Conservation (phyloP, 2,888 invertebrate genomes). For the Julus scanicus region DNA sequence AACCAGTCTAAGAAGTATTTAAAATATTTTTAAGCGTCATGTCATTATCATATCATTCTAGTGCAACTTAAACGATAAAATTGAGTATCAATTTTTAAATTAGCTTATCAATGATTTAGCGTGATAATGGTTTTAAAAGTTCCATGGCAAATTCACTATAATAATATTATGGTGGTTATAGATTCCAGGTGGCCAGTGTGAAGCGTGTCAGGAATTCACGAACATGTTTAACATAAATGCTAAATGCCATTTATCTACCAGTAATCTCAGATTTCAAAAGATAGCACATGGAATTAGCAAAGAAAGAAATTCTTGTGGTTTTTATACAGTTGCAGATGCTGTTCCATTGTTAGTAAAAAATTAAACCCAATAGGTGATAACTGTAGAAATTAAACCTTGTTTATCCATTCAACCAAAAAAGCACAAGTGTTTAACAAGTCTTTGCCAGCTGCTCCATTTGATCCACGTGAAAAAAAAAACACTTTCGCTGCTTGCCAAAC, state of each 20-base stretch:
- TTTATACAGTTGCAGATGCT: neutral
- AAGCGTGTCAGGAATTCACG: conserved; percentile 12
- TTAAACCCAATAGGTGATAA: neutral
- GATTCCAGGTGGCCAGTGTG: neutral
- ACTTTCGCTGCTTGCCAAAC: neutral
- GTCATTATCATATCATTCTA: too few species aligned
- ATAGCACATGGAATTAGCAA: neutral
- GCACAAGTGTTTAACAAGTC: too few species aligned
- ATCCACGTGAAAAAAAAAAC: neutral
- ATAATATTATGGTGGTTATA: neutral
- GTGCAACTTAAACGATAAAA: neutral
- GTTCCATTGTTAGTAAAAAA: neutral
- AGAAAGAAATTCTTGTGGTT: neutral
- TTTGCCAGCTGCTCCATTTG: too few species aligned
- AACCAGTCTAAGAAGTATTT: too few species aligned
- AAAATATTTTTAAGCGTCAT: too few species aligned
- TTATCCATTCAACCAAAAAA: neutral
- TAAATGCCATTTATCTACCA: neutral
- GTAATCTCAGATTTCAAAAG: neutral
- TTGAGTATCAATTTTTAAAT: too few species aligned
- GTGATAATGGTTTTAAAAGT: too few species aligned
- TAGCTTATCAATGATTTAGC: too few species aligned
- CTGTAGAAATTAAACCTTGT: neutral
- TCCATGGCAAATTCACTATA: too few species aligned
- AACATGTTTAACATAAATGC: neutral